These are phyloP conservation scores for Vireo altiloquus DNA, from an alignment of 2,113 vertebrate genomes.

Conservation along the genomic window DNA sequence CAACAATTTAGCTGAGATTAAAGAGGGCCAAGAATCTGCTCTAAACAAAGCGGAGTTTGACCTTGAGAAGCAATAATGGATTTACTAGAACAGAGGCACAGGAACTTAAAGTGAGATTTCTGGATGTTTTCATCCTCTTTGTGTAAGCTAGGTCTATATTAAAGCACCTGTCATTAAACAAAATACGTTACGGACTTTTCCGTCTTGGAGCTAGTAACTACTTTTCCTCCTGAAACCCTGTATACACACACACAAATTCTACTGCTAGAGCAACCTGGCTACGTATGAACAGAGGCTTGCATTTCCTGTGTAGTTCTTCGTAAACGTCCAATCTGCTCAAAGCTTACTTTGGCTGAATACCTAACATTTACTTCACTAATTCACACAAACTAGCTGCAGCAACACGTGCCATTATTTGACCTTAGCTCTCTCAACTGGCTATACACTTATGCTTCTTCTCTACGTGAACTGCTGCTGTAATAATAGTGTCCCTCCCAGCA, in stretches of 20 bases:
- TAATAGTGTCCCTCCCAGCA: not conserved
- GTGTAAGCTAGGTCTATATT: not conserved
- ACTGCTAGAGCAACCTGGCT: not conserved
- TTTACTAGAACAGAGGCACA: too few relatives aligned
- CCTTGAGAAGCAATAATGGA: not conserved
- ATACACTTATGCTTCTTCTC: not conserved
- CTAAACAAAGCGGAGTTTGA: not conserved
- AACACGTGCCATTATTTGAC: not conserved
- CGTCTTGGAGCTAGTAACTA: not conserved
- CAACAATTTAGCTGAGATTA: too few relatives aligned
- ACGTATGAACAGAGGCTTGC: rapidly evolving
- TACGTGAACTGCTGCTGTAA: not conserved
- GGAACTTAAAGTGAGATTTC: not conserved
- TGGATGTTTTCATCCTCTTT: not conserved
- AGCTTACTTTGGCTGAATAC: not conserved
- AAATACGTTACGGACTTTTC: rapidly evolving
- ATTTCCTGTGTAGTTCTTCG: not conserved
- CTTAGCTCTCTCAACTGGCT: too few relatives aligned
- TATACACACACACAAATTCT: too few relatives aligned
- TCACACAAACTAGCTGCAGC: not conserved
- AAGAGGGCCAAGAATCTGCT: not conserved
- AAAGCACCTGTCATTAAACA: not conserved
- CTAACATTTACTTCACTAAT: not conserved
- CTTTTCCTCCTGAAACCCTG: not conserved
- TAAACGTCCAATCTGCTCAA: too few relatives aligned